phyloP scores from a whole-genome alignment of 2,797 vertebrate species.

The Chrysocyon brachyurus region DNA sequence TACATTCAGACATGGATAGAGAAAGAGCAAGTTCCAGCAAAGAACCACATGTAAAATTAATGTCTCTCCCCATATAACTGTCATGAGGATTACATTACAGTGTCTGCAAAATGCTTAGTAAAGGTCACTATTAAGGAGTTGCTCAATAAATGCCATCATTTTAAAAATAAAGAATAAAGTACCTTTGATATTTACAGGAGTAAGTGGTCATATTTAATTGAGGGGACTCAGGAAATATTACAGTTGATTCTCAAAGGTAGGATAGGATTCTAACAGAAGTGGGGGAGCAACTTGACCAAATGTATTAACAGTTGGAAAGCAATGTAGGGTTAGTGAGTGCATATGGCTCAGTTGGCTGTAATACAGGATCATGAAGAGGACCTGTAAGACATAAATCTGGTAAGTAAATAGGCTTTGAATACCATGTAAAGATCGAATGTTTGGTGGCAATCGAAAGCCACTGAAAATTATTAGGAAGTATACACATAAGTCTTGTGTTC shows the following conservation, averaged over 20 bases:
- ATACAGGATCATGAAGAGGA: neutral
- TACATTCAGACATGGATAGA: neutral
- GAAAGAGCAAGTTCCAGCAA: neutral
- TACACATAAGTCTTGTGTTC: neutral
- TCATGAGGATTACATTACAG: neutral
- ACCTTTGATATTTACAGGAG: neutral
- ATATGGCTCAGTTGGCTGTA: neutral
- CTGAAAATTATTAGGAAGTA: neutral
- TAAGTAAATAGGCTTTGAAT: neutral
- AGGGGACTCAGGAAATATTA: neutral
- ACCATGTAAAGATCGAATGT: neutral
- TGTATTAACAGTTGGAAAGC: neutral
- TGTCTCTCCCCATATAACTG: neutral
- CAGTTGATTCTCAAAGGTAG: conserved; percentile 15
- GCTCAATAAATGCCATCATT: conserved; percentile 16
- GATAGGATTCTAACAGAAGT: conserved; percentile 14
- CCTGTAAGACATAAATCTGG: neutral
- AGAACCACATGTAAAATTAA: neutral
- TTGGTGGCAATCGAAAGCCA: neutral
- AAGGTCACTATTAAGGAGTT: neutral
- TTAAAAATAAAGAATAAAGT: conserved; percentile 13
- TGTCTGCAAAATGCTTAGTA: neutral
- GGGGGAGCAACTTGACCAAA: neutral
- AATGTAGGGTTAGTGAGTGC: neutral
- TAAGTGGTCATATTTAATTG: conserved; percentile 11